A percentile compares a stretch with the other conserved stretches of the same genome.
Conservation (phyloP, 1,140 invertebrate genomes). For the Drosophila athabasca region DNA sequence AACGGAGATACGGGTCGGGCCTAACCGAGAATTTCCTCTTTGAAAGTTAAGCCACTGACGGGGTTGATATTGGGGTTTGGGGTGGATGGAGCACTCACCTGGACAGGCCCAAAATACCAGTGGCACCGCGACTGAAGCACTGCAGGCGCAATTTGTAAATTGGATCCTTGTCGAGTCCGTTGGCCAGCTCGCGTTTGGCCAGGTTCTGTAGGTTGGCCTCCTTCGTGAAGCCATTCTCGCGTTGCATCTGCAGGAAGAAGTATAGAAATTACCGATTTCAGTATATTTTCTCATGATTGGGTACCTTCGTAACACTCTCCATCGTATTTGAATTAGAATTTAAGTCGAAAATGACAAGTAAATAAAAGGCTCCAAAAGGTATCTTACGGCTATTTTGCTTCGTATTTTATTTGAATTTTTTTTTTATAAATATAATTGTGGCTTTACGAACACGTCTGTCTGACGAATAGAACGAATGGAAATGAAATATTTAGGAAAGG, state of each 20-base stretch:
- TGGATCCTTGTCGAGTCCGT: constrained; percentile 88
- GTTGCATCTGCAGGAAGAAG: constrained; percentile 84
- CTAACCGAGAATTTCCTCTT: constrained; percentile 3
- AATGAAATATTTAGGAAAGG: too few species aligned
- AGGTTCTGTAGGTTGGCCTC: constrained; percentile 92
- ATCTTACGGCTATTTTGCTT: too few species aligned
- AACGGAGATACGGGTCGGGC: constrained; percentile 17
- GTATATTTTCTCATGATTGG: not conserved
- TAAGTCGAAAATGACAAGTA: too few species aligned
- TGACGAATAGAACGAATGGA: too few species aligned
- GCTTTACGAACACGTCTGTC: too few species aligned
- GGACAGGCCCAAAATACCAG: constrained; percentile 92
- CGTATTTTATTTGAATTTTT: not conserved
- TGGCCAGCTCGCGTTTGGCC: constrained; percentile 86
- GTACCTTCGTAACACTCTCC: too few species aligned
- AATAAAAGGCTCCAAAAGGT: too few species aligned
- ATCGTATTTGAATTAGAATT: too few species aligned
- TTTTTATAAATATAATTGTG: not conserved
- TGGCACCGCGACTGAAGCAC: constrained; percentile 93
- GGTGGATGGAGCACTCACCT: constrained; percentile 85
- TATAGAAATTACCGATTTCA: not conserved
- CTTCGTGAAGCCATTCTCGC: constrained; percentile 89
- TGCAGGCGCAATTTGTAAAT: constrained; percentile 93
- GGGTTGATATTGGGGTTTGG: not conserved
- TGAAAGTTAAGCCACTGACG: constrained; percentile 12